Evolutionary conservation across 2,888 invertebrate genomes (phyloP), one percentile per base, ranked within the genome.

Genomic region (Trichogramma dendrolimi): DNA sequence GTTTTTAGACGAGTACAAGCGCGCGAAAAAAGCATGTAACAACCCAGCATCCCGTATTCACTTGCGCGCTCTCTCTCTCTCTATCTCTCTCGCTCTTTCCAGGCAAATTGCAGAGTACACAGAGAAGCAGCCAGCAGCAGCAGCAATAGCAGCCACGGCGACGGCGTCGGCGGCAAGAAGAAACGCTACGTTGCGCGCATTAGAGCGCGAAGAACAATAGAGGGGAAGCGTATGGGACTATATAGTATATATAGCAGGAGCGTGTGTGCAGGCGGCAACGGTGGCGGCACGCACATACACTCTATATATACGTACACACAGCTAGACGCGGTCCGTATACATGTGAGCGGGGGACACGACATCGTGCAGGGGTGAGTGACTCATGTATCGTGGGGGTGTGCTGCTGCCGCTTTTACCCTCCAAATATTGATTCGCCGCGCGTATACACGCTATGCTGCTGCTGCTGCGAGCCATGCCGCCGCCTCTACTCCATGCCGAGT

Each of bases 371-470:
- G 73, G 72, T 70, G 72, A 71, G 76, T 78, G 78, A 78, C 78
- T 78, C 78, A 78, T 73, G 76, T 76, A 75, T 74, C 72, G 74
- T 71, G 71, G 71, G 70, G 72, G 68, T 73, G 74, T 70, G 38
- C 55, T 53, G 60, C 58, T 55, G 62, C 39, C 54, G 54, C 58
- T 60, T 46, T 69, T 71, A 70, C 75, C 75, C 75, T 74, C 73
- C 70, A 70, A 76, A 75, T 78, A 78, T 78, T 75, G 78, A 78
- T 78, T 76, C 69, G 71, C 71, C 69, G 64, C 65, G 66, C 62
- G 67, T 67, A 64, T 67, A n/a, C 46, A 46, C 46, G n/a, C n/a
- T 46, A 27, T 27, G 52, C 58, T 10, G 8, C 6, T 11, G 10
- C 46, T 42, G 50, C 54, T 52, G 27, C 44, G 47, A 11, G 6